Percentiles rank a stretch among this genome's conserved stretches.
Evolutionary conservation across 2,888 invertebrate genomes (phyloP).

Genomic region (Cantharis rustica): DNA sequence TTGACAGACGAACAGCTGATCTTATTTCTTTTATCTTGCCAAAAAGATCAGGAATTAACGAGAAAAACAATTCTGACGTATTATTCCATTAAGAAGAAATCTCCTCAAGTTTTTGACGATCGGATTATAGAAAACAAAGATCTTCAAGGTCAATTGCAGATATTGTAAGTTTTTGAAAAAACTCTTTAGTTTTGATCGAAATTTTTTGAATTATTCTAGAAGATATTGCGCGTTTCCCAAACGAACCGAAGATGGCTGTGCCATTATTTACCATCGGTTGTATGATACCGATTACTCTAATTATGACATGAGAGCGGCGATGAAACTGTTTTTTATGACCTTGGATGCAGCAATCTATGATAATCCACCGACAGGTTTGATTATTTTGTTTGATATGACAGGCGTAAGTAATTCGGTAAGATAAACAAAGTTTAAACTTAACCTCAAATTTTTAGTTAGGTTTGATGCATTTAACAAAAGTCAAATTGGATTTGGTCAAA

Average conservation of each 20-base stretch:
- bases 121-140: slow-evolving; percentile 56
- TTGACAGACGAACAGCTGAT: slow-evolving; percentile 66
- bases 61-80: slow-evolving; percentile 68
- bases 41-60: slow-evolving; percentile 63
- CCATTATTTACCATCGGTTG: slow-evolving; percentile 66
- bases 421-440: not conserved
- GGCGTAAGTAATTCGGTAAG: slow-evolving; percentile 58
- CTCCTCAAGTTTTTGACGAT: slow-evolving; percentile 68
- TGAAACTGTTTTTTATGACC: slow-evolving; percentile 57
- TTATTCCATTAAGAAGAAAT: slow-evolving; percentile 62
- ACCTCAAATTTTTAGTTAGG: slow-evolving; percentile 30
- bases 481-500: slow-evolving; percentile 54
- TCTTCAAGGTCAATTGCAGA: slow-evolving; percentile 51
- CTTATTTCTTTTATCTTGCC: slow-evolving; percentile 67
- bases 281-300: slow-evolving; percentile 62
- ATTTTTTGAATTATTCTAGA: not conserved
- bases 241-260: slow-evolving; percentile 64
- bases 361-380: slow-evolving; percentile 65
- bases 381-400: slow-evolving; percentile 71
- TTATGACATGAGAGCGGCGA: slow-evolving; percentile 64
- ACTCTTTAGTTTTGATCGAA: not conserved
- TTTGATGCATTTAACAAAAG: slow-evolving; percentile 43
- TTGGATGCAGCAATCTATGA: slow-evolving; percentile 60
- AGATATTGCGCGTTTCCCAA: slow-evolving; percentile 61
- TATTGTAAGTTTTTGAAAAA: not conserved